These are phyloP conservation scores for Centruroides sculpturatus DNA, from an alignment of 1,140 invertebrate genomes.

Conservation along the genomic window DNA sequence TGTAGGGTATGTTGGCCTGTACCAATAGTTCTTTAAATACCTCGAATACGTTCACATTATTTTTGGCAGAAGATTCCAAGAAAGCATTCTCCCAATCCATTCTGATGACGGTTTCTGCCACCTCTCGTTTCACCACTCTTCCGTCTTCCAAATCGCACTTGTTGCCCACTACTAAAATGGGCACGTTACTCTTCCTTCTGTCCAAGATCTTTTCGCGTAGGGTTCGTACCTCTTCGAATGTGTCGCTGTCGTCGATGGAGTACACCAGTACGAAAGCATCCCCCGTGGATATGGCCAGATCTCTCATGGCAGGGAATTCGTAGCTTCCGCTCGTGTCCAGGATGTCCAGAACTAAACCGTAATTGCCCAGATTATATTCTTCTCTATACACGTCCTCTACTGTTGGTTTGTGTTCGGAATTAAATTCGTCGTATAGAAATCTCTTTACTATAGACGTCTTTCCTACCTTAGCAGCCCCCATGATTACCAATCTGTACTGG, in stretches of 20 bases:
- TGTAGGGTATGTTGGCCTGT: conserved; percentile 53
- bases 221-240: conserved; percentile 15
- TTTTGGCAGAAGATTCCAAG: conserved; percentile 73
- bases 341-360: conserved; percentile 61
- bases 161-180: conserved; percentile 78
- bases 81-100: conserved; percentile 83
- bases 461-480: conserved; percentile 76
- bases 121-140: conserved; percentile 32
- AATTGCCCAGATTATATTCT: conserved; percentile 52
- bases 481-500: conserved; percentile 68
- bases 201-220: conserved; percentile 10
- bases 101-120: conserved; percentile 63
- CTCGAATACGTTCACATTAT: conserved; percentile 47
- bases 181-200: conserved; percentile 22
- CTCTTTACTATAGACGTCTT: conserved; percentile 83
- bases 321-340: conserved; percentile 63
- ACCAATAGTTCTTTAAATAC: conserved; percentile 59
- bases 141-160: conserved; percentile 55
- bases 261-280: conserved; percentile 21
- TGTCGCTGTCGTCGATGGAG: conserved; percentile 16
- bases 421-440: conserved; percentile 51
- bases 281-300: conserved; percentile 68
- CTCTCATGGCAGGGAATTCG: conserved; percentile 83
- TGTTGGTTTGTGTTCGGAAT: conserved; percentile 50
- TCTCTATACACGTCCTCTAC: conserved; percentile 84